A percentile compares a stretch with the other conserved stretches of the same genome.
These are phyloP conservation scores for Aplysina aerophoba DNA, from an alignment of 37 sponge, comb jelly and placozoan genomes.

Conservation along the genomic window DNA sequence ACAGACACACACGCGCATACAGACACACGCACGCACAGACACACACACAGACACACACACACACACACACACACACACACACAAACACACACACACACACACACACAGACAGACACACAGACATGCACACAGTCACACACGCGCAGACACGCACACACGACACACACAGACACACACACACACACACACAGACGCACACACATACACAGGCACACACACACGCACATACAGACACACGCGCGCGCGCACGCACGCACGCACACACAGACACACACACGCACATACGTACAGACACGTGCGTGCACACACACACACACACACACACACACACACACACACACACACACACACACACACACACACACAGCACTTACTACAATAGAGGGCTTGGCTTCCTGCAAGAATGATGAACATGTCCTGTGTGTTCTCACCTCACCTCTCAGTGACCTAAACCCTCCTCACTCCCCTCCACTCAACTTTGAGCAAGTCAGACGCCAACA, in stretches of 20 bases:
- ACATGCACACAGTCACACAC: conserved; percentile 2
- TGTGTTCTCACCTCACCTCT: too few relatives aligned
- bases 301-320: conserved; percentile 4
- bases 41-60: conserved; percentile 8
- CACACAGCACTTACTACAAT: conserved; percentile 25
- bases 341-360: conserved; percentile 7
- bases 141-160: too few relatives aligned
- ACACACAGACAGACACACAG: neutral
- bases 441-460: neutral
- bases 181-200: conserved; percentile 3
- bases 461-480: too few relatives aligned
- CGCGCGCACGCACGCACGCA: neutral
- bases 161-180: conserved; percentile 1
- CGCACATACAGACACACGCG: neutral
- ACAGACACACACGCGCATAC: too few relatives aligned
- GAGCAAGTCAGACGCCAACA: too few relatives aligned
- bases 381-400: neutral
- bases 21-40: too few relatives aligned
- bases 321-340: conserved; percentile 2
- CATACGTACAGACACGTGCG: too few relatives aligned
- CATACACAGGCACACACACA: conserved; percentile 4
- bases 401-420: too few relatives aligned
- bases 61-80: conserved; percentile 3
- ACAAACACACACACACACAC: conserved; percentile 8
- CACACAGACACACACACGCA: conserved; percentile 6